Percentiles rank a stretch among this genome's conserved stretches.
Conservation (phyloP, 2,113 vertebrate species). For the Oostethus manadensis region DNA sequence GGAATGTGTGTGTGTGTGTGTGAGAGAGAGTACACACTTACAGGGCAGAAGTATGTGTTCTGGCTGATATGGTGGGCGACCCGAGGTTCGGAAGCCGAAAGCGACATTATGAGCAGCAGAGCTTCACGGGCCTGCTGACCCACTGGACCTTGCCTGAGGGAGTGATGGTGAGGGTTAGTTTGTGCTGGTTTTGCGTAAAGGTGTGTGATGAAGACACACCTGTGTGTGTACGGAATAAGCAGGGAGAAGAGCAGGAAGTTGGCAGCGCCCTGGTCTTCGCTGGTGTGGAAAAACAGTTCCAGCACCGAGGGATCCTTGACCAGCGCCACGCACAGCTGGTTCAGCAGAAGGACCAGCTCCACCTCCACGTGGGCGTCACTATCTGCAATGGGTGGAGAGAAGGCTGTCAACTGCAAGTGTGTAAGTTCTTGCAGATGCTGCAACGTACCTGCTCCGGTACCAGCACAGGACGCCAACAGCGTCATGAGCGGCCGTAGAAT, state of each 20-base stretch:
- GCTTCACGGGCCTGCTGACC: conserved; percentile 89
- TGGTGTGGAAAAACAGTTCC: conserved; percentile 95
- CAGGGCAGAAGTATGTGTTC: conserved; percentile 95
- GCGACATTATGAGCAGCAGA: conserved; percentile 88
- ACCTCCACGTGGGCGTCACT: conserved; percentile 72
- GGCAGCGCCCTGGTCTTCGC: conserved; percentile 91
- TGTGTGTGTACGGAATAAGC: conserved; percentile 89
- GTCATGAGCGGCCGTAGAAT: conserved; percentile 94
- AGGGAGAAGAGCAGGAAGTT: conserved; percentile 97
- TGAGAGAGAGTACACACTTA: conserved; percentile 60
- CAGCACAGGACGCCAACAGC: conserved; percentile 87
- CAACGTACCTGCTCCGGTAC: conserved; percentile 56
- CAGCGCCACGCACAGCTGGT: conserved; percentile 86
- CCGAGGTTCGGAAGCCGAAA: conserved; percentile 81
- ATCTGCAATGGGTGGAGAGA: conserved; percentile 4
- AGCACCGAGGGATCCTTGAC: conserved; percentile 89
- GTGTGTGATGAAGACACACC: conserved; percentile 54
- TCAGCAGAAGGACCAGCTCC: conserved; percentile 82
- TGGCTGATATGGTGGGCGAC: conserved; percentile 87
- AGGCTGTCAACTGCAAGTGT: background rate
- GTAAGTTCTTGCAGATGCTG: background rate
- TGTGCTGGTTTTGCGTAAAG: too few species aligned
- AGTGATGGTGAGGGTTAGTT: background rate
- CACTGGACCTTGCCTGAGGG: conserved; percentile 79
- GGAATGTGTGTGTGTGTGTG: background rate